Percentiles rank a stretch among this genome's conserved stretches.
phyloP scores from a whole-genome alignment of 2,888 invertebrate genomes.

The Cenopis cana region DNA sequence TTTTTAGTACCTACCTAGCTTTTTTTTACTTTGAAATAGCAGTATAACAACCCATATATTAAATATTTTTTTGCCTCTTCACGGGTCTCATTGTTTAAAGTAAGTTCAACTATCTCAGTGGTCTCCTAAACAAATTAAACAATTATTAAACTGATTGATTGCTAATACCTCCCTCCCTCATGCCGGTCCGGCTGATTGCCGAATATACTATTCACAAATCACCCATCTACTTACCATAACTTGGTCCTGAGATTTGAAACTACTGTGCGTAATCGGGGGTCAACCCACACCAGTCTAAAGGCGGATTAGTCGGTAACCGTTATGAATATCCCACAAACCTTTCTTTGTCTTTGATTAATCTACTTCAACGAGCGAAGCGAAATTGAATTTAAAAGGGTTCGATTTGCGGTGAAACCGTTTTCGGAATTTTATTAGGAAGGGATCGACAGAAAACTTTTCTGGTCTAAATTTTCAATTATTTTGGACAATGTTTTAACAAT shows the following conservation, averaged over 20 bases:
- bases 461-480: neutral
- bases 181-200: constrained; percentile 2
- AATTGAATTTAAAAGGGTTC: constrained; percentile 32
- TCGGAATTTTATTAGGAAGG: constrained; percentile 1
- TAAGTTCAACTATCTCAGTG: neutral
- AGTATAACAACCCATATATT: no score
- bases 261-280: neutral
- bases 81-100: neutral
- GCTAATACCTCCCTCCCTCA: constrained; percentile 2
- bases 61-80: neutral
- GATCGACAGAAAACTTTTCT: neutral
- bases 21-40: no score
- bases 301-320: neutral
- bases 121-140: constrained; percentile 19
- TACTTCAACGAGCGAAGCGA: constrained; percentile 2
- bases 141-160: constrained; percentile 28
- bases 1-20: no score
- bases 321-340: neutral
- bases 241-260: neutral
- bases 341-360: constrained; percentile 29
- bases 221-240: neutral
- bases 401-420: constrained; percentile 24
- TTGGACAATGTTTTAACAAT: no score
- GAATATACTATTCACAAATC: neutral
- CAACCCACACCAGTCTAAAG: neutral